Evolutionary conservation across 2,113 vertebrate species (phyloP).

Genomic region (Condylura cristata): DNA sequence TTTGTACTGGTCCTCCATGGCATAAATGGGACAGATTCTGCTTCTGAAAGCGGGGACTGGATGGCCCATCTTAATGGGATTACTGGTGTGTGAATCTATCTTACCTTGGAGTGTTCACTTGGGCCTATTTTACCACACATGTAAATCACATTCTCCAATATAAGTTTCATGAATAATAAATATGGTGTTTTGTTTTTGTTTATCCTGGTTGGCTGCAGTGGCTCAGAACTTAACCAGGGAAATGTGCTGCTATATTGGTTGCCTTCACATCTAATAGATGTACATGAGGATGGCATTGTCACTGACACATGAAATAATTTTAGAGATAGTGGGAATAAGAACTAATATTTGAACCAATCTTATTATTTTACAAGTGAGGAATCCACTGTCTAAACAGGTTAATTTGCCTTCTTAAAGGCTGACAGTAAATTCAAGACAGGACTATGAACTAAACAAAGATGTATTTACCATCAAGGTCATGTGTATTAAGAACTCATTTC

Average conservation of each 20-base stretch:
- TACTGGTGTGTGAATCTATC: background rate
- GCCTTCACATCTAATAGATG: background rate
- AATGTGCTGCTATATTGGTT: background rate
- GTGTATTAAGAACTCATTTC: background rate
- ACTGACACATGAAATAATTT: background rate
- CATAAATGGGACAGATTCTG: background rate
- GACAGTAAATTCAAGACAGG: background rate
- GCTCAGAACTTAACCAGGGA: background rate
- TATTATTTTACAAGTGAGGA: background rate
- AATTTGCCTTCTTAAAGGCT: background rate
- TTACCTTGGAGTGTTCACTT: background rate
- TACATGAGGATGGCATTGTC: background rate
- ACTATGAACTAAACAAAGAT: background rate
- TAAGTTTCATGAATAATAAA: background rate
- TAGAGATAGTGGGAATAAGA: background rate
- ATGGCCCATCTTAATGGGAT: background rate
- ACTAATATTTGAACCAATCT: background rate
- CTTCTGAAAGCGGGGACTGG: background rate
- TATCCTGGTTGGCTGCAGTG: background rate
- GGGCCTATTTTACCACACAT: background rate
- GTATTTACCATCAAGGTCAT: background rate
- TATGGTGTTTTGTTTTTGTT: background rate
- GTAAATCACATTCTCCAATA: background rate
- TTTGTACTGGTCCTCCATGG: background rate
- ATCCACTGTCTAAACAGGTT: background rate